Percentiles rank a stretch among this genome's conserved stretches.
phyloP scores from a whole-genome alignment of 1,140 invertebrate genomes.

The Sogatella furcifera region DNA sequence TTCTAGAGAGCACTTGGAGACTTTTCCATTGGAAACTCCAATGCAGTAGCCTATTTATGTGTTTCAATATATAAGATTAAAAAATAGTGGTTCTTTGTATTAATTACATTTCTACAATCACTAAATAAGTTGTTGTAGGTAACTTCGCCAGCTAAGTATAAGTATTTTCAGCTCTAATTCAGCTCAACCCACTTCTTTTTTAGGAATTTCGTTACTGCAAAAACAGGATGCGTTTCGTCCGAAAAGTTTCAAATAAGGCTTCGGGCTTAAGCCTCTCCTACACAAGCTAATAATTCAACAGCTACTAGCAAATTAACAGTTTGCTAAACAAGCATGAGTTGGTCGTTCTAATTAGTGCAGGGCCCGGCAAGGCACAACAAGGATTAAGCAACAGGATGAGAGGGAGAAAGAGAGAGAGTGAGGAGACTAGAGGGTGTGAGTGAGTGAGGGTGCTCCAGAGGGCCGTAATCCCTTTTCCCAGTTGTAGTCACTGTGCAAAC shows the following conservation, averaged over 20 bases:
- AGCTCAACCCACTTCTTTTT: too few species aligned
- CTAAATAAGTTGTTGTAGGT: too few species aligned
- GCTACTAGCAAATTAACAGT: background rate
- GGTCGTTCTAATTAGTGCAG: slow-evolving; percentile 1
- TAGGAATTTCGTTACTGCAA: background rate
- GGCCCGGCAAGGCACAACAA: slow-evolving; percentile 8
- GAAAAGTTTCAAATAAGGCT: slow-evolving; percentile 10
- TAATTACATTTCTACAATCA: too few species aligned
- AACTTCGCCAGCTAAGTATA: too few species aligned
- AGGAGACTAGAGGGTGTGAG: slow-evolving; percentile 11
- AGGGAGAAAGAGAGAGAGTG: slow-evolving; percentile 7
- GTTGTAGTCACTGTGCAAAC: too few species aligned
- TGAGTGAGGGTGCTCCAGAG: slow-evolving; percentile 10
- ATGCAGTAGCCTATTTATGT: too few species aligned
- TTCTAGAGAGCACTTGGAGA: too few species aligned
- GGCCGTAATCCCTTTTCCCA: too few species aligned
- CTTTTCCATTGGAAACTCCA: too few species aligned
- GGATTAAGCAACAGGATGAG: slow-evolving; percentile 12
- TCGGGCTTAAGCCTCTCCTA: slow-evolving; percentile 6
- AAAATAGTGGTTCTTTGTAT: too few species aligned
- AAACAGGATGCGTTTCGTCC: background rate
- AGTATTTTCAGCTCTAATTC: too few species aligned
- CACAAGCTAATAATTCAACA: background rate
- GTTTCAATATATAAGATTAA: too few species aligned
- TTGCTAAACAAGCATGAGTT: slow-evolving; percentile 1